Base-by-base conservation (phyloP, 92 coral and sea anemone genomes). In the Bergia puertoricense region DNA sequence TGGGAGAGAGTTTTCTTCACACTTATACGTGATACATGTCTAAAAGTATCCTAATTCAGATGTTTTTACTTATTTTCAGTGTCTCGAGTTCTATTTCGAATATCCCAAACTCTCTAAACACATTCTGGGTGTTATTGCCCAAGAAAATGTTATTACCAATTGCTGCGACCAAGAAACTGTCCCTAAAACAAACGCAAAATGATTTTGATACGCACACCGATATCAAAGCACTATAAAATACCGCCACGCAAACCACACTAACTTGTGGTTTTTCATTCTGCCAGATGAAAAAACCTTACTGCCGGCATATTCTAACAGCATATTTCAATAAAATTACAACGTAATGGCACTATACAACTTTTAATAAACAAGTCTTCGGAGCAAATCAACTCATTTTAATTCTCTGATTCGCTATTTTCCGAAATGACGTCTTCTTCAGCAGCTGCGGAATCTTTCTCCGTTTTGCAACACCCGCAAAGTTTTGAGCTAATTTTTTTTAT, bases 231-330 rank as follows among this genome's bases (percentile, higher is more conserved):
- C 8, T 40, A 54, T 11, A 18, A 44, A 76, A 76, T 8, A 38
- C 51, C 18, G 36, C 80, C 80, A 76, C 80, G 22, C 46, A 76
- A 76, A 18, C 80, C 39, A 46, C 37, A 22, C 57, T 41, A 76
- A 76, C 44, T 76, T 76, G 80, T 9, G 80, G 80, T 76, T 43
- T 44, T 76, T 42, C 80, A 40, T 74, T 74, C 30, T 42, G 39
- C 38, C 80, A 76, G 57, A 44, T 76, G 80, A 37, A 44, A 16
- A 30, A 10, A 13, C n/a, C 42, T 4, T 40, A 42, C 23, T 22
- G 36, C 30, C 30, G 30, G 30, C 6, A 8, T 20, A n/a, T 4
- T 43, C 22, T 38, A 18, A 72, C 43, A 36, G 76, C 15, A 72
- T 37, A 62, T 18, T 62, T 6, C 30, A 62, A 62, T 22, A 62